phyloP scores from a whole-genome alignment of 2,797 vertebrate species.

The Echeneis naucrates region DNA sequence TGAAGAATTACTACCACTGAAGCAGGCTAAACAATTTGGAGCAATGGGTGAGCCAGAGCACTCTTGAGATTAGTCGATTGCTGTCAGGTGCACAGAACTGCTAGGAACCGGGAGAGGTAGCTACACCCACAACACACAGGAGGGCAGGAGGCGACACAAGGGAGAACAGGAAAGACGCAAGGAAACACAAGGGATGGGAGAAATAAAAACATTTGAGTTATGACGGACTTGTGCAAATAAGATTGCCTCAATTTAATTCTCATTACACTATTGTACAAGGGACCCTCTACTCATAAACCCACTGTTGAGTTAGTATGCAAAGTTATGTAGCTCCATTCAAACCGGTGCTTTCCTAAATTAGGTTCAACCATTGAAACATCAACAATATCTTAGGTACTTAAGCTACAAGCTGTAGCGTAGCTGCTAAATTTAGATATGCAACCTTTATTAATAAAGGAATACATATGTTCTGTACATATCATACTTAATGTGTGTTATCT shows the following conservation, averaged over 20 bases:
- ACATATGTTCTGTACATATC: not conserved
- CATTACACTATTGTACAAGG: not conserved
- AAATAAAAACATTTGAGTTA: no score
- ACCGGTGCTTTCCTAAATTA: not conserved
- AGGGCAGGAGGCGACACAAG: no score
- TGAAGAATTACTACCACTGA: no score
- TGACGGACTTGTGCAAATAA: not conserved
- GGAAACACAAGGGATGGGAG: no score
- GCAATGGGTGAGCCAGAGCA: no score
- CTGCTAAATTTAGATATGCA: not conserved
- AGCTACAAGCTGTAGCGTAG: not conserved
- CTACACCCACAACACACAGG: no score
- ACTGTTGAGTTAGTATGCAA: not conserved
- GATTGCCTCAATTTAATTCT: not conserved
- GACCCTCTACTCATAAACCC: not conserved
- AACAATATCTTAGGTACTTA: not conserved
- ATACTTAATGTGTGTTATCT: constrained; percentile 5
- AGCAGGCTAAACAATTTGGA: no score
- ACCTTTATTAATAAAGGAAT: not conserved
- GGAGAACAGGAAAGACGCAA: no score
- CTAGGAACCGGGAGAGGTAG: no score
- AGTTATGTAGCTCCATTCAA: not conserved
- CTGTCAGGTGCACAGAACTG: no score
- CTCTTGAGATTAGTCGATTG: no score
- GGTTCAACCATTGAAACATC: not conserved